Evolutionary conservation across 1,140 invertebrate species (phyloP).

Genomic region (Cydia splendana): DNA sequence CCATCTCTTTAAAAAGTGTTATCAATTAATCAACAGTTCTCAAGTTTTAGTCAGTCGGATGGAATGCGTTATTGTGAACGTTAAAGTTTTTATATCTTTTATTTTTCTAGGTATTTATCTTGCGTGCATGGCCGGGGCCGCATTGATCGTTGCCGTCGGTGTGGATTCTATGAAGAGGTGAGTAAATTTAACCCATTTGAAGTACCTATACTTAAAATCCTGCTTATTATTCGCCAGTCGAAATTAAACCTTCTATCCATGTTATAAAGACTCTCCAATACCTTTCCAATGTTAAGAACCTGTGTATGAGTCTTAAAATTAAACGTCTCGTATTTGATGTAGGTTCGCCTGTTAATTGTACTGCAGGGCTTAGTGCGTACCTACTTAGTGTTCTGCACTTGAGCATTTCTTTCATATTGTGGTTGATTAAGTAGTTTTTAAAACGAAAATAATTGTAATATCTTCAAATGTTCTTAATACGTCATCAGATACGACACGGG

Average conservation of each 20-base stretch:
- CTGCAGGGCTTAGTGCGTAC: too few species aligned
- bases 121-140: constrained; percentile 86
- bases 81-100: background rate
- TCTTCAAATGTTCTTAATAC: too few species aligned
- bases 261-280: background rate
- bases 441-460: too few species aligned
- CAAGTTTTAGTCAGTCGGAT: too few species aligned
- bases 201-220: background rate
- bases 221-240: background rate
- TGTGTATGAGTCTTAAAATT: too few species aligned
- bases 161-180: constrained; percentile 89
- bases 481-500: constrained; percentile 80
- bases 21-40: too few species aligned
- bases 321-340: too few species aligned
- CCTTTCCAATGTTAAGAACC: background rate
- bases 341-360: too few species aligned
- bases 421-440: too few species aligned
- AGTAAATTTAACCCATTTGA: background rate
- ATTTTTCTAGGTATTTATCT: constrained; percentile 86
- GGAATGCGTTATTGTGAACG: background rate
- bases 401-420: too few species aligned
- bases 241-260: background rate
- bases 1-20: too few species aligned
- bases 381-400: too few species aligned
- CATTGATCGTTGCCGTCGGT: constrained; percentile 86